Evolutionary conservation across 64 coral and sea anemone genomes (phyloP).

Genomic region (Stichodactyla mertensii): DNA sequence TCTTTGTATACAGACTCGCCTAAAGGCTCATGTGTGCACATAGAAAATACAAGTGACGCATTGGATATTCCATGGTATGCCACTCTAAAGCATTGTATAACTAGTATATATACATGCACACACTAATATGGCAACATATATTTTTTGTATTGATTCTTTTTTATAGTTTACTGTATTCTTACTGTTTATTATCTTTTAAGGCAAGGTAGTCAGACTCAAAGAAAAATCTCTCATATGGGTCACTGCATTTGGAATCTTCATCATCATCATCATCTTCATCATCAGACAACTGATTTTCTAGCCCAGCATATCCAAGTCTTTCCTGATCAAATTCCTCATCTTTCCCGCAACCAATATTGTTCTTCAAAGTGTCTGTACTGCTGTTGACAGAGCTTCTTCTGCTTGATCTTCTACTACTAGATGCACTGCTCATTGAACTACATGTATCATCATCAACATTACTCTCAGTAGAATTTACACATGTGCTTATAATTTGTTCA

Average conservation of each 20-base stretch:
- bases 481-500: not conserved
- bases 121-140: too few species aligned
- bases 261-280: conserved; percentile 58
- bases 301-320: not conserved
- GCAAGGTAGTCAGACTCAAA: conserved; percentile 98
- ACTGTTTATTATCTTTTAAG: conserved; percentile 89
- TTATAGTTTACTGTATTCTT: conserved; percentile 31
- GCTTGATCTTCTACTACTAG: conserved; percentile 12
- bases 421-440: not conserved
- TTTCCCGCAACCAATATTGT: not conserved
- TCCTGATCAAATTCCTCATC: not conserved
- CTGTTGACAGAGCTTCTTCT: not conserved
- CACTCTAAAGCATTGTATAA: too few species aligned
- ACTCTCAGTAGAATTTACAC: not conserved
- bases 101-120: too few species aligned
- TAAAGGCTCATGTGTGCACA: too few species aligned
- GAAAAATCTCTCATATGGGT: conserved; percentile 71
- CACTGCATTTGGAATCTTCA: conserved; percentile 39
- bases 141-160: not conserved
- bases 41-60: too few species aligned
- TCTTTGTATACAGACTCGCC: too few species aligned
- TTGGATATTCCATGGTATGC: too few species aligned
- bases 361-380: not conserved
- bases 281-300: not conserved
- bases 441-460: not conserved